phyloP scores from a whole-genome alignment of 2,888 invertebrate species.

The Sesia apiformis region DNA sequence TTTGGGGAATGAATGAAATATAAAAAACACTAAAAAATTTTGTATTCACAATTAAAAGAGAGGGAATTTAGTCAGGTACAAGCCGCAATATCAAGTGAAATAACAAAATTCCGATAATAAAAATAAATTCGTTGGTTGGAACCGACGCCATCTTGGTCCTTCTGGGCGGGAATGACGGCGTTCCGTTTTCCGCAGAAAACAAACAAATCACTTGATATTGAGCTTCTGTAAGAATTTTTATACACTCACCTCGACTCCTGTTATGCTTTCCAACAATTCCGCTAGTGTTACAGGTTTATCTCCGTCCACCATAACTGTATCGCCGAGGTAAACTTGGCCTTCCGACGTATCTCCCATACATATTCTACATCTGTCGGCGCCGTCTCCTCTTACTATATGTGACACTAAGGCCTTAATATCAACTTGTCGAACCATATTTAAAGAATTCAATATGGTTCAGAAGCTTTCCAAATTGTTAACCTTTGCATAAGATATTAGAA shows the following conservation, averaged over 20 bases:
- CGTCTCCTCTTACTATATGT: slow-evolving; percentile 62
- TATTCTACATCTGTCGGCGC: slow-evolving; percentile 57
- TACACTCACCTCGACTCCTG: slow-evolving; percentile 54
- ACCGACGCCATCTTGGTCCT: slow-evolving; percentile 40
- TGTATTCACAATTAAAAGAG: too few species aligned
- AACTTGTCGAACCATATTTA: slow-evolving; percentile 52
- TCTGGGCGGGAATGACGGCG: slow-evolving; percentile 43
- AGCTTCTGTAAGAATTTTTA: slow-evolving; percentile 8
- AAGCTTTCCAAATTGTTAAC: neutral
- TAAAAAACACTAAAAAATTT: too few species aligned
- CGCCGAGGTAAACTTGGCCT: slow-evolving; percentile 58
- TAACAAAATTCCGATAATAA: too few species aligned
- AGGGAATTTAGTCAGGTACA: too few species aligned
- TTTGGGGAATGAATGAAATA: too few species aligned
- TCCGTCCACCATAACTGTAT: slow-evolving; percentile 63
- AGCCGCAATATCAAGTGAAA: too few species aligned
- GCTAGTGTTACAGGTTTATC: slow-evolving; percentile 55
- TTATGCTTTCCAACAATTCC: slow-evolving; percentile 52
- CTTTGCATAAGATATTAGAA: too few species aligned
- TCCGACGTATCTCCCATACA: slow-evolving; percentile 64
- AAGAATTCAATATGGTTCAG: neutral
- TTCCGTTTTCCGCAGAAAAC: slow-evolving; percentile 63
- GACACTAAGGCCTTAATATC: slow-evolving; percentile 60
- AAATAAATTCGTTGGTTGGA: too few species aligned
- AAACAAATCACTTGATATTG: slow-evolving; percentile 27